Base-by-base conservation (phyloP, 1,140 invertebrate genomes). In the Heliconius himera region DNA sequence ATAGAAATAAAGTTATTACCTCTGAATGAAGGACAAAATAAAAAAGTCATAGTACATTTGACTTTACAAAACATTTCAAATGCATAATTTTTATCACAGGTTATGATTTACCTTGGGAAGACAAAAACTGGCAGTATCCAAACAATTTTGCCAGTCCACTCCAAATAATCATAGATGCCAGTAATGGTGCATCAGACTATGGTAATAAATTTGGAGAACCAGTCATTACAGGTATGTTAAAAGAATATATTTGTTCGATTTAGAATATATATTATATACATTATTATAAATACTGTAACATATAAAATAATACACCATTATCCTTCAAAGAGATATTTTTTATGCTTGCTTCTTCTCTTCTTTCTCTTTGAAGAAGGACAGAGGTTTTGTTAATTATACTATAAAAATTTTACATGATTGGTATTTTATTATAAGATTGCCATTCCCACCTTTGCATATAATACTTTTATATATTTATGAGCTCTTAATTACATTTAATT, bases 151-250 rank as follows among this genome's bases (percentile, higher is more conserved):
- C 99, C 11, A 94, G 96, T 3, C 98, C 99, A 0, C 93, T 98
- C 9, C 97, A 98, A 90, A 96, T 99, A 76, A 96, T 98, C 51
- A 97, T 99, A 49, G 98, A 99, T 94, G 99, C 99, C 0, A 99
- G 98, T 91, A 99, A 99, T 93, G 99, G 99, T 13, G 99, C 99
- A 18, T 99, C 98, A 1, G 99, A 99, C 94, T 99, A 99, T 95
- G 99, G 99, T 8, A 99, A 99, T 90, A 99, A 99, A 95, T 99
- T 99, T 95, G 99, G 99, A 1, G 99, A 99, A 92, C 99, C 99
- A 4, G 95, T 99, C 2, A 96, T 99, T 74, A 88, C 90, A 80
- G 94, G 93, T 92, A 89, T 51, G n/a, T 77, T 73, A 60, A n/a
- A 66, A 66, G 22, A 66, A 29, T 5, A 51, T 8, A 51, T 51